Conservation (phyloP, 2,797 vertebrate genomes). For the Botia kubotai region DNA sequence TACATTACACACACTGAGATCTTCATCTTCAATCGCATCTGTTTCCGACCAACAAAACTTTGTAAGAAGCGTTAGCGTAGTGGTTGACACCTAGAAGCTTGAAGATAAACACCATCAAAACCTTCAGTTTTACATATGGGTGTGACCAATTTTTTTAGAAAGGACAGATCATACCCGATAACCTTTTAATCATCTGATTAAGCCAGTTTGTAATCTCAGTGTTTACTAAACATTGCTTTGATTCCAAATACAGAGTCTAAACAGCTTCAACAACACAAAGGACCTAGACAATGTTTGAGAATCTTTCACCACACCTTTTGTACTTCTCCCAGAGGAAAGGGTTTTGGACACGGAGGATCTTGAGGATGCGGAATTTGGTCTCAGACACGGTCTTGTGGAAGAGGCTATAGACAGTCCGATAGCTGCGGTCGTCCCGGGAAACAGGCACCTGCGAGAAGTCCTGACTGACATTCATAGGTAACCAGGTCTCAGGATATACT, state of each 20-base stretch:
- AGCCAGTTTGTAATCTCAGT: constrained; percentile 4
- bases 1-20: constrained; percentile 47
- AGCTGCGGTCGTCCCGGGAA: constrained; percentile 95
- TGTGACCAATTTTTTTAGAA: neutral
- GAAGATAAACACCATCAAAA: constrained; percentile 27
- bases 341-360: constrained; percentile 96
- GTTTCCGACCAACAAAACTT: constrained; percentile 45
- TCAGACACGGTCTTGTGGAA: constrained; percentile 99
- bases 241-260: constrained; percentile 12
- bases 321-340: constrained; percentile 99
- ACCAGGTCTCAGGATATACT: constrained; percentile 96
- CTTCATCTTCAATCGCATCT: constrained; percentile 44
- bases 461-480: constrained; percentile 91
- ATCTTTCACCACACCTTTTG: constrained; percentile 84
- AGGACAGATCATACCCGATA: constrained; percentile 11
- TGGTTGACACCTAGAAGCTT: constrained; percentile 29
- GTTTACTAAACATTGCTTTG: constrained; percentile 18
- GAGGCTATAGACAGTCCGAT: constrained; percentile 97
- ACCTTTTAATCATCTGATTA: constrained; percentile 9
- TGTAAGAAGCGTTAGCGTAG: constrained; percentile 39
- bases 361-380: constrained; percentile 94
- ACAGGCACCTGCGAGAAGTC: constrained; percentile 98
- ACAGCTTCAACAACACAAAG: constrained; percentile 20
- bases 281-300: constrained; percentile 14
- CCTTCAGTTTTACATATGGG: neutral